Evolutionary conservation across 2,888 invertebrate species (phyloP).

Genomic region (Agriopis marginaria): DNA sequence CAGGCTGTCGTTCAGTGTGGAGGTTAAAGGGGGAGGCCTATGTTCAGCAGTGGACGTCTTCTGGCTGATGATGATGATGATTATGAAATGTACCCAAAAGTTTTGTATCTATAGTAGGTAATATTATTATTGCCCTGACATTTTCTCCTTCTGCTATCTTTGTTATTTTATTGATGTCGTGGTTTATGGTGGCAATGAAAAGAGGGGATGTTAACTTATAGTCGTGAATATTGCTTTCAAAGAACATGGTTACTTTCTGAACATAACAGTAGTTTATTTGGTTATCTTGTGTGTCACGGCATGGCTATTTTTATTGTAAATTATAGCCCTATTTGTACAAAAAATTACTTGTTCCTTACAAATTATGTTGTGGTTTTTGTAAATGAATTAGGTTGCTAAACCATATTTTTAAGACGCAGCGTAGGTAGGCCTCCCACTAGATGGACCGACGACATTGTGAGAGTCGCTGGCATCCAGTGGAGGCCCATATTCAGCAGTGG

Average conservation of each 20-base stretch:
- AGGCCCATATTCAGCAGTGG: too few relatives aligned
- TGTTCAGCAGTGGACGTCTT: too few relatives aligned
- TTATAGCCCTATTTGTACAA: background rate
- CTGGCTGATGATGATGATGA: too few relatives aligned
- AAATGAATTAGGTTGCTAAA: too few relatives aligned
- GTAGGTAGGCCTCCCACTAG: too few relatives aligned
- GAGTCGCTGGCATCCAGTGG: too few relatives aligned
- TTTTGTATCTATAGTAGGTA: constrained; percentile 44
- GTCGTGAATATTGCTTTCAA: constrained; percentile 13
- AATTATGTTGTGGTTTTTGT: too few relatives aligned
- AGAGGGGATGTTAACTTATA: constrained; percentile 18
- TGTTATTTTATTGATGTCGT: constrained; percentile 32
- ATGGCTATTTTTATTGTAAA: background rate
- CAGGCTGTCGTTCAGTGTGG: too few relatives aligned
- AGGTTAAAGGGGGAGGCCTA: too few relatives aligned
- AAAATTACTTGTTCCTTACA: too few relatives aligned
- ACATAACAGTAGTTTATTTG: constrained; percentile 16
- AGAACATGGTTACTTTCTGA: constrained; percentile 19
- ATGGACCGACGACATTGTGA: too few relatives aligned
- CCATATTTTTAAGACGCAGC: too few relatives aligned
- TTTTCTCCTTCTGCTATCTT: constrained; percentile 25
- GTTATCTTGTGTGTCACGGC: constrained; percentile 16
- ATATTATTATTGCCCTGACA: constrained; percentile 19
- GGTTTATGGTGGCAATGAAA: constrained; percentile 31
- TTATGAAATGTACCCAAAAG: constrained; percentile 47